Base-by-base conservation (phyloP, 1,140 invertebrate species). In the Luehdorfia chinensis region DNA sequence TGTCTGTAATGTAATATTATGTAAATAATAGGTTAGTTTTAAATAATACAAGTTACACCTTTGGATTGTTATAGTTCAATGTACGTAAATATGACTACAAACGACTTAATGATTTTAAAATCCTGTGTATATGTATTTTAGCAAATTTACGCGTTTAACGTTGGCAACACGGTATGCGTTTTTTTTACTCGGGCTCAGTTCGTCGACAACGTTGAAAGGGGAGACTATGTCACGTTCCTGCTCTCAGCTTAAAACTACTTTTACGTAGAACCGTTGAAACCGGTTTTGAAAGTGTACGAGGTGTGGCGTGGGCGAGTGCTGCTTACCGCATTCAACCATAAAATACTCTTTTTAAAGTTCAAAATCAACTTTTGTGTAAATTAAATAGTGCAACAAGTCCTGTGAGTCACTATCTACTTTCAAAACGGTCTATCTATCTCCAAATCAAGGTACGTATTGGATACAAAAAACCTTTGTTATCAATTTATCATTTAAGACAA, bases 201-300 rank as follows among this genome's bases (percentile, higher is more conserved):
- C 33, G 32, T 45, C 57, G 50, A 50, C 43, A 61, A 51, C 57
- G 45, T 54, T 64, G 50, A 36, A 36, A 23, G 39, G 21, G 46
- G 33, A n/a, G 52, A 52, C 32, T 31, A 34, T 49, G 65, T 52
- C 41, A 50, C 46, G 55, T 36, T 44, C 23, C 13, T 34, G 18
- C 41, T 34, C 51, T 37, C 51, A 50, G 11, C 36, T 16, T 46
- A 51, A 50, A 55, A 57, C 58, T 68, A 68, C 66, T 68, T 68
- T 68, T 68, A 68, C 66, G 66, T 61, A 57, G 51, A 45, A 48
- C 56, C 62, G 59, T 62, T 68, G 55, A 41, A 68, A 66, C 62
- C 66, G 61, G 66, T 65, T 67, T 64, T 60, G 66, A 68, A 68
- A 68, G 62, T 68, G 61, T 64, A 50, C 55, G 59, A 69, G 66